Evolutionary conservation across 1,140 invertebrate genomes (phyloP).

Genomic region (Spodoptera litura): DNA sequence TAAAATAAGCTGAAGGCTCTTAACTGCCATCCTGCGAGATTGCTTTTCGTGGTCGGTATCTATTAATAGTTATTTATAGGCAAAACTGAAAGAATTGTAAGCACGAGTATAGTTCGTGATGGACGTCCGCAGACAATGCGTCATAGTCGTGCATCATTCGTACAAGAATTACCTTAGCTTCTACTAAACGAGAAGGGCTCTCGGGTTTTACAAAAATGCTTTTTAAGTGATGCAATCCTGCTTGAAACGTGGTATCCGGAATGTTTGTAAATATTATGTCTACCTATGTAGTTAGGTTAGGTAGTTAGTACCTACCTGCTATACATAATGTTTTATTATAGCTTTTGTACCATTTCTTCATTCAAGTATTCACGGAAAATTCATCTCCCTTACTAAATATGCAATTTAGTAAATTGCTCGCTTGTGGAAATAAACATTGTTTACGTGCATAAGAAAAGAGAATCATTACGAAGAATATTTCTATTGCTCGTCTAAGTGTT

Average conservation of each 20-base stretch:
- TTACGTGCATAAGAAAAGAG: background rate
- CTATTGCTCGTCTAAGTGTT: conserved; percentile 7
- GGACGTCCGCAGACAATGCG: conserved; percentile 55
- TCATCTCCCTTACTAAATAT: too few relatives aligned
- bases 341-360: too few relatives aligned
- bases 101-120: conserved; percentile 55
- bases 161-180: conserved; percentile 44
- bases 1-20: conserved; percentile 77
- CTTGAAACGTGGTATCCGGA: background rate
- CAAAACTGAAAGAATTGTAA: conserved; percentile 60
- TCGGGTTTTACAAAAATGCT: conserved; percentile 47
- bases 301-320: too few relatives aligned
- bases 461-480: background rate
- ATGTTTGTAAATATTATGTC: too few relatives aligned
- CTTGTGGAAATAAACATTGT: too few relatives aligned
- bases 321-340: too few relatives aligned
- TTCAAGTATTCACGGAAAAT: too few relatives aligned
- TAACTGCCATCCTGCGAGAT: conserved; percentile 79
- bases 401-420: too few relatives aligned
- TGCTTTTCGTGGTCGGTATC: conserved; percentile 77
- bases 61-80: conserved; percentile 71
- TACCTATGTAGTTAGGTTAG: too few relatives aligned
- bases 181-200: conserved; percentile 50
- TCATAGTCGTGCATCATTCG: conserved; percentile 58
- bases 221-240: conserved; percentile 47